Conservation (phyloP, 2,888 invertebrate species). For the Sceliomorpha sp. region DNA sequence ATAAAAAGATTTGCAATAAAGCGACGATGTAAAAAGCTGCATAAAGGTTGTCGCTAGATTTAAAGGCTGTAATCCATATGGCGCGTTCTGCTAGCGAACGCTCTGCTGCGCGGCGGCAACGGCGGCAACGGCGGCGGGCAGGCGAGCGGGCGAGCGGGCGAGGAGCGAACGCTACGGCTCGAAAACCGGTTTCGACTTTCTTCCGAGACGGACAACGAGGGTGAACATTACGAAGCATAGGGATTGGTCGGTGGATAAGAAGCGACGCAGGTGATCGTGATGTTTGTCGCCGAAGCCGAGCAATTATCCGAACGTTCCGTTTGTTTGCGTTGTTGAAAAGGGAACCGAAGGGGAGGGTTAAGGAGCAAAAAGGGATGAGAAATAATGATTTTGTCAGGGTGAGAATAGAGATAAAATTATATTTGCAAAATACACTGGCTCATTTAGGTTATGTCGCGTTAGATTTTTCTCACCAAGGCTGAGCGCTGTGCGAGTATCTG, state of each 20-base stretch:
- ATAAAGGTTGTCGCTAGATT: slow-evolving; percentile 9
- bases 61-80: slow-evolving; percentile 35
- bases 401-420: too few species aligned
- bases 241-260: slow-evolving; percentile 22
- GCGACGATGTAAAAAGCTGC: not conserved
- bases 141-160: too few species aligned
- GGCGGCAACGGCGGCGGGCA: too few species aligned
- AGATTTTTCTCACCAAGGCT: too few species aligned
- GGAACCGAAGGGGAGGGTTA: too few species aligned
- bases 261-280: slow-evolving; percentile 40
- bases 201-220: slow-evolving; percentile 24
- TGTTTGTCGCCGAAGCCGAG: slow-evolving; percentile 35
- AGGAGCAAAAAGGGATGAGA: too few species aligned
- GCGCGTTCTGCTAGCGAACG: slow-evolving; percentile 25
- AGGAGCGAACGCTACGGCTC: slow-evolving; percentile 9
- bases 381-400: too few species aligned
- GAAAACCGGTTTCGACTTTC: slow-evolving; percentile 45
- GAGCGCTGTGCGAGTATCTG: too few species aligned
- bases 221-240: slow-evolving; percentile 31
- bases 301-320: slow-evolving; percentile 32
- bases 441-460: too few species aligned
- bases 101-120: slow-evolving; percentile 6
- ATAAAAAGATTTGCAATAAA: too few species aligned
- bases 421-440: too few species aligned
- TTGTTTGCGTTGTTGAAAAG: slow-evolving; percentile 22